phyloP scores from a whole-genome alignment of 2,113 vertebrate species.

The Channa argus region DNA sequence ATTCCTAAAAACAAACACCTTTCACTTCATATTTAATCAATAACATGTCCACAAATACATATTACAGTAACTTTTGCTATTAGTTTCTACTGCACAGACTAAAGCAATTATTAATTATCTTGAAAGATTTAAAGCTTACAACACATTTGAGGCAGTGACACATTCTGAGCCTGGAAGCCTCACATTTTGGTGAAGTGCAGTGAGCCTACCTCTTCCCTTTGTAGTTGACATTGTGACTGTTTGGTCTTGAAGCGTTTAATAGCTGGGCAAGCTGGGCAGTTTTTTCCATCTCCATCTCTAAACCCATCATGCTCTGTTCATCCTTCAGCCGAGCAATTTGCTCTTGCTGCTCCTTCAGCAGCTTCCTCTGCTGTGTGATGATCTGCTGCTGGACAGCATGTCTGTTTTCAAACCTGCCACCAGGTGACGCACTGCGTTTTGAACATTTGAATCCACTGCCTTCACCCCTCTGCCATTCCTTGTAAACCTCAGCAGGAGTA shows the following conservation, averaged over 20 bases:
- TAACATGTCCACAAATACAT: no score
- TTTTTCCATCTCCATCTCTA: slow-evolving; percentile 74
- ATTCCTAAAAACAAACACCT: no score
- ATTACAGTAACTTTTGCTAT: background rate
- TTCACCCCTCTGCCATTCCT: slow-evolving; percentile 21
- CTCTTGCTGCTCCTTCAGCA: slow-evolving; percentile 89
- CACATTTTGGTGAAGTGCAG: background rate
- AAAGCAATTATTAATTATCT: background rate
- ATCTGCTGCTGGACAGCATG: slow-evolving; percentile 86
- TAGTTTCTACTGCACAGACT: background rate
- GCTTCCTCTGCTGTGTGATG: slow-evolving; percentile 87
- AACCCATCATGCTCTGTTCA: slow-evolving; percentile 78
- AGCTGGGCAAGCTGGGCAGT: slow-evolving; percentile 27
- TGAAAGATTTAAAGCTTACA: no score
- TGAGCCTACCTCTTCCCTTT: slow-evolving; percentile 53
- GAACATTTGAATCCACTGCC: background rate
- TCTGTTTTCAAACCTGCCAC: slow-evolving; percentile 78
- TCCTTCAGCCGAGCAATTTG: slow-evolving; percentile 85
- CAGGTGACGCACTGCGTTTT: background rate
- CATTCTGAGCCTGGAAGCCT: no score
- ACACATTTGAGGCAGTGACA: background rate
- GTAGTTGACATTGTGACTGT: slow-evolving; percentile 29
- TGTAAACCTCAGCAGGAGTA: slow-evolving; percentile 61
- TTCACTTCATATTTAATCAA: no score
- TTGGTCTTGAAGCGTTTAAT: slow-evolving; percentile 16